These are phyloP conservation scores for Caenorhabditis sinica DNA, from an alignment of 2,888 invertebrate genomes.

Conservation along the genomic window DNA sequence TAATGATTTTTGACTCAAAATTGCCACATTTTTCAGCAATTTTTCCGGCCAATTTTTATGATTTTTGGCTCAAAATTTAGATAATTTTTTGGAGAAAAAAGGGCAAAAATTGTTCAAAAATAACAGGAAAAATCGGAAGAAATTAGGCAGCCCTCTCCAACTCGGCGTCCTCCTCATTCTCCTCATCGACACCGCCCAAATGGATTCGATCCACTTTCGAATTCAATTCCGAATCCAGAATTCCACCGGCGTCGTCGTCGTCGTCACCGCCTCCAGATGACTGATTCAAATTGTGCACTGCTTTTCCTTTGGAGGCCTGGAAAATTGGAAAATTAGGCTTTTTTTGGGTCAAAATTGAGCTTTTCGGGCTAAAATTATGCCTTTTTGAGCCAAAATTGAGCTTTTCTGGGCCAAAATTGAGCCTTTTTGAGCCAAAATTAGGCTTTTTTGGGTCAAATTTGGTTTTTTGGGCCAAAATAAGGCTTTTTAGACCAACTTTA, in stretches of 20 bases:
- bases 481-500: no score
- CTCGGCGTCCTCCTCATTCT: constrained; percentile 71
- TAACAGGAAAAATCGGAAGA: neutral
- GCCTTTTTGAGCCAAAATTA: neutral
- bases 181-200: constrained; percentile 76
- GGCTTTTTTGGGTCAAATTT: no score
- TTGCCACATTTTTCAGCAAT: no score
- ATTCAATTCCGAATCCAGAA: constrained; percentile 23
- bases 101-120: neutral
- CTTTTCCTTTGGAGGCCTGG: constrained; percentile 53
- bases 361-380: neutral
- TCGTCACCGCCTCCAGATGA: neutral
- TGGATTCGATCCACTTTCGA: constrained; percentile 67
- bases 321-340: constrained; percentile 14
- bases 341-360: neutral
- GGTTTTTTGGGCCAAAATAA: no score
- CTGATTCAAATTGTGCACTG: constrained; percentile 32
- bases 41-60: no score
- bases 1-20: no score
- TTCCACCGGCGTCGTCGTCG: constrained; percentile 10
- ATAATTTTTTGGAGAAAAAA: constrained; percentile 12
- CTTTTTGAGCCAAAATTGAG: neutral
- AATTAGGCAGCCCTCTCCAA: constrained; percentile 32
- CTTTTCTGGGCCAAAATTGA: neutral
- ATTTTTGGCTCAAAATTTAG: neutral